These are phyloP conservation scores for Pristiophorus japonicus DNA, from an alignment of 2,113 vertebrate species.

Conservation along the genomic window DNA sequence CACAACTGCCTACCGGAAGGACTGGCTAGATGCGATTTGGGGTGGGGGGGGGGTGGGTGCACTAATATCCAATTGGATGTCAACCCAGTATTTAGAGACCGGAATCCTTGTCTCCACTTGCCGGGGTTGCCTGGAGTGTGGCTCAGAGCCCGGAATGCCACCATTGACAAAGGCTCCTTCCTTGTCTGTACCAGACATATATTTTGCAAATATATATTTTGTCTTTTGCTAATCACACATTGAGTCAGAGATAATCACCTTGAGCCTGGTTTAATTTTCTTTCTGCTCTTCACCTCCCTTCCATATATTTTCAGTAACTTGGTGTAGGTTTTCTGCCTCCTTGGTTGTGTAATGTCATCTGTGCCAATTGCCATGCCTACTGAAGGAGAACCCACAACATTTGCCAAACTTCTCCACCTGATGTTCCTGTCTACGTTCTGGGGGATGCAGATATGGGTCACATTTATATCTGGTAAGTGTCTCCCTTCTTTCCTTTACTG, in stretches of 20 bases:
- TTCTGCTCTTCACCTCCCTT: background rate
- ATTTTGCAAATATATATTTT: background rate
- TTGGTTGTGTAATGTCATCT: background rate
- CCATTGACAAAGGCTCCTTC: background rate
- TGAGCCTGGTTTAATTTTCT: background rate
- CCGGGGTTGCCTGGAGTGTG: background rate
- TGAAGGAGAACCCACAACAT: slow-evolving; percentile 49
- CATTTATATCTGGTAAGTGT: slow-evolving; percentile 64
- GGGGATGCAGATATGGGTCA: slow-evolving; percentile 77
- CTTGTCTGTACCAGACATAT: background rate
- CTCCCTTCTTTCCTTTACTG: too few relatives aligned
- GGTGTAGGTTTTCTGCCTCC: background rate
- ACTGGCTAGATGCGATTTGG: too few relatives aligned
- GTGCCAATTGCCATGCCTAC: background rate
- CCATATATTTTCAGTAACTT: background rate
- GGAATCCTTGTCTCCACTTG: background rate
- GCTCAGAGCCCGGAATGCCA: background rate
- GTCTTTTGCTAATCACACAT: background rate
- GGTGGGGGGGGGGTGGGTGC: too few relatives aligned
- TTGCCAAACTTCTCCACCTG: slow-evolving; percentile 65
- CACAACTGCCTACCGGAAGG: too few relatives aligned
- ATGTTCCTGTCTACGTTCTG: slow-evolving; percentile 69
- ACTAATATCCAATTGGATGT: background rate
- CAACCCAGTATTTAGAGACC: background rate
- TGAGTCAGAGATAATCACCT: background rate